Conservation (phyloP, 2,888 invertebrate species). For the Polydrusus cervinus region DNA sequence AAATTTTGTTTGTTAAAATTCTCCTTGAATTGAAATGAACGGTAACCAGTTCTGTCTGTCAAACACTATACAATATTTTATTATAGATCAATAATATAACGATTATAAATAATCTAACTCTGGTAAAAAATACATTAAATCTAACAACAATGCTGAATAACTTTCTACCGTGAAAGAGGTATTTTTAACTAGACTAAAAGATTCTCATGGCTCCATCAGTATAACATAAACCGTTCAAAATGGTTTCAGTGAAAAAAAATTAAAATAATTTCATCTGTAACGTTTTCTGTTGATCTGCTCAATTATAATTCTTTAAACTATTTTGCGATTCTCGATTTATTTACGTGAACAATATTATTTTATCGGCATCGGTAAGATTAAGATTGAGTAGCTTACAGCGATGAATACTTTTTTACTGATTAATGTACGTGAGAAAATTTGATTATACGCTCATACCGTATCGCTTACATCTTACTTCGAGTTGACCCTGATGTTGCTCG, state of each 20-base stretch:
- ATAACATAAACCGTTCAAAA: slow-evolving; percentile 22
- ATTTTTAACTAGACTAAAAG: slow-evolving; percentile 30
- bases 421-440: slow-evolving; percentile 49
- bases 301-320: slow-evolving; percentile 40
- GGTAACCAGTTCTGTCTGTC: too few relatives aligned
- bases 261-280: slow-evolving; percentile 46
- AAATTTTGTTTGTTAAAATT: too few relatives aligned
- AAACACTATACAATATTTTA: background rate
- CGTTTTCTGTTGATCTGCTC: slow-evolving; percentile 41
- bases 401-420: slow-evolving; percentile 38
- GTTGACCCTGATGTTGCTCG: slow-evolving; percentile 58
- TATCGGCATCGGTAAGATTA: slow-evolving; percentile 37
- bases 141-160: slow-evolving; percentile 1
- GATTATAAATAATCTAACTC: too few relatives aligned
- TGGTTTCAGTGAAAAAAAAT: slow-evolving; percentile 44
- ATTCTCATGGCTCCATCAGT: slow-evolving; percentile 43
- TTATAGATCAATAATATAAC: too few relatives aligned
- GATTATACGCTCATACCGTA: slow-evolving; percentile 35
- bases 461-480: slow-evolving; percentile 36
- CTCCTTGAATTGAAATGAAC: too few relatives aligned
- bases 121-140: background rate
- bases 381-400: slow-evolving; percentile 26
- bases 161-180: background rate
- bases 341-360: slow-evolving; percentile 49
- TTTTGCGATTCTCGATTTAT: slow-evolving; percentile 47